Evolutionary conservation across 1,140 invertebrate genomes (phyloP), one percentile per base, ranked within the genome.

Genomic region (Chymomyza costata): DNA sequence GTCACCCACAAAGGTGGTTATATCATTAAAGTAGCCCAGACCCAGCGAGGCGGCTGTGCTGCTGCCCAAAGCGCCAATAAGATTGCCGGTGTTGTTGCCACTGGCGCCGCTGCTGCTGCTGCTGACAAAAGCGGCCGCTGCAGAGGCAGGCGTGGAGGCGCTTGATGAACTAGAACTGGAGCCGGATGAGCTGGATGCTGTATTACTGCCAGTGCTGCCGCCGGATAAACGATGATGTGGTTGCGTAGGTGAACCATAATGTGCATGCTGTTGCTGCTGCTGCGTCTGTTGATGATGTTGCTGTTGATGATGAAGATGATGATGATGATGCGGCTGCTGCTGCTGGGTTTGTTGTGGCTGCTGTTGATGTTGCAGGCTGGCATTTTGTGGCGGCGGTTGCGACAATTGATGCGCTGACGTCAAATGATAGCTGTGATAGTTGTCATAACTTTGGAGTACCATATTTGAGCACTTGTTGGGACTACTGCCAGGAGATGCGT

Each of bases 391-490:
- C 17, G 73, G 61, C 18, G 59, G 53, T 8, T 73, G 68, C 6
- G 73, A 65, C n/a, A 62, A 25, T 2, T 51, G 52, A 31, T 59
- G 49, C 31, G 50, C 15, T 51, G 57, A 28, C 57, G 63, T 18
- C 65, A 80, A 56, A 45, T 83, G 80, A 40, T 83, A 83, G 58
- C 44, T 73, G 19, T 69, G 55, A 60, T 82, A 83, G 45, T 80
- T 83, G 7, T 82, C 80, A 35, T 82, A 83, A 16, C 78, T 82
- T 40, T 83, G 80, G 48, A 83, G 63, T 43, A 83, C 80, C 80
- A 83, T 78, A 48, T 73, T 74, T 57, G 47, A 39, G 35, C 25
- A 8, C 41, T 32, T 55, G 43, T 44, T 35, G 21, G n/a, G 19
- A 31, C 8, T 31, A 25, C 21, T 43, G 40, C 8, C 51, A n/a